These are phyloP conservation scores for Xylota segnis DNA, from an alignment of 2,888 invertebrate genomes.

Conservation along the genomic window DNA sequence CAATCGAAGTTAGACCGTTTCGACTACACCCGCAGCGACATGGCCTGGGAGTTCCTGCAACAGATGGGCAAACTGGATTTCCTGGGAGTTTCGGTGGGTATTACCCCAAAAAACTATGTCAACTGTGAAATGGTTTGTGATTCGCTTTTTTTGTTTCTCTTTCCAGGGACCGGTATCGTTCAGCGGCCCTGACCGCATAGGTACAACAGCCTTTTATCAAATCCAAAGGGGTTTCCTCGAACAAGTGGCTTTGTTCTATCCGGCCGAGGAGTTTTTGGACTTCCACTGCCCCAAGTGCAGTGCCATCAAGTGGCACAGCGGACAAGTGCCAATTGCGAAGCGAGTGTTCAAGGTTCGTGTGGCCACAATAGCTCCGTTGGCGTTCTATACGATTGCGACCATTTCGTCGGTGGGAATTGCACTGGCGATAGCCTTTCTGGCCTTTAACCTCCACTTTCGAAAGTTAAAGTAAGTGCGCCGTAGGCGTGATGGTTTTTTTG, in stretches of 20 bases:
- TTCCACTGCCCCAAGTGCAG: conserved; percentile 90
- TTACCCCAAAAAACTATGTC: not conserved
- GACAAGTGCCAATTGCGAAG: conserved; percentile 92
- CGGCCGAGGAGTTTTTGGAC: conserved; percentile 87
- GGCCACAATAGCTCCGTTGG: conserved; percentile 91
- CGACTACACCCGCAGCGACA: conserved; percentile 90
- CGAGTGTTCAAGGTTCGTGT: conserved; percentile 90
- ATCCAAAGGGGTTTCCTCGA: conserved; percentile 91
- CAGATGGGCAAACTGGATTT: conserved; percentile 91
- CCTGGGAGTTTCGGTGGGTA: conserved; percentile 93
- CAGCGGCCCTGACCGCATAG: conserved; percentile 94
- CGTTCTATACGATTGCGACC: conserved; percentile 90
- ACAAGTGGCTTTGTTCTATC: conserved; percentile 90
- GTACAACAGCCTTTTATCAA: conserved; percentile 94
- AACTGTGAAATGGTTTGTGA: conserved; percentile 13
- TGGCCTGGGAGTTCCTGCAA: conserved; percentile 89
- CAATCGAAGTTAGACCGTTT: conserved; percentile 87
- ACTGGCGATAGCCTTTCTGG: conserved; percentile 90
- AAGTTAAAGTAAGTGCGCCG: conserved; percentile 89
- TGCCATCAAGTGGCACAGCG: conserved; percentile 90
- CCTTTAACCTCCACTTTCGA: conserved; percentile 93
- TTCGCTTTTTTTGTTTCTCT: conserved; percentile 35
- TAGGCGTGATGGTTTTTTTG: conserved; percentile 23
- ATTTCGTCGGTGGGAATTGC: conserved; percentile 91
- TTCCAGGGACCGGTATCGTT: conserved; percentile 95